Evolutionary conservation across 2,797 vertebrate species (phyloP).

Genomic region (Trematomus bernacchii): DNA sequence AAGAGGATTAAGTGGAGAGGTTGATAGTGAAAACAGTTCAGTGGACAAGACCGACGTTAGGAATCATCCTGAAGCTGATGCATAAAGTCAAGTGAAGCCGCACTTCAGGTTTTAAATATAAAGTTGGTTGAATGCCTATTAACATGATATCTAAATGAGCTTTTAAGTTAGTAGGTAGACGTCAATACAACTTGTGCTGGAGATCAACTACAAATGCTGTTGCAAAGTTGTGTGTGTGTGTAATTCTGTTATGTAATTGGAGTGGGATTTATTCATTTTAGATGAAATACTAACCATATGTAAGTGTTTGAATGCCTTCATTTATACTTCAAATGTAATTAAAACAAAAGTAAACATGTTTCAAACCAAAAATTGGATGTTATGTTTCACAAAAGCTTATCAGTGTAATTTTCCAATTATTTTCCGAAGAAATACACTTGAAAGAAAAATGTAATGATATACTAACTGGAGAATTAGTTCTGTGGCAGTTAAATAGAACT

Average conservation of each 20-base stretch:
- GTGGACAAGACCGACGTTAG: conserved; percentile 6
- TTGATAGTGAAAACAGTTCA: conserved; percentile 49
- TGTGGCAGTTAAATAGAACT: not conserved
- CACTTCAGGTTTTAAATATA: conserved; percentile 7
- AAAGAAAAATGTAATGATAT: not conserved
- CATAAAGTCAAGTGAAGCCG: conserved; percentile 20
- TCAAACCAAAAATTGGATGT: not conserved
- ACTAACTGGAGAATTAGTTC: not conserved
- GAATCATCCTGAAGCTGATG: conserved; percentile 31
- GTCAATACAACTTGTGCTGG: not conserved
- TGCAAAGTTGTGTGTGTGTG: not conserved
- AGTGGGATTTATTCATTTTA: conserved; percentile 20
- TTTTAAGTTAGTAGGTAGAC: not conserved
- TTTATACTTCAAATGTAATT: conserved; percentile 1
- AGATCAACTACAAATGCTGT: conserved; percentile 9
- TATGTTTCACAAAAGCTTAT: not conserved
- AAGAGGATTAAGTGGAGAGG: conserved; percentile 63
- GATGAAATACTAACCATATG: conserved; percentile 22
- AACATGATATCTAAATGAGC: not conserved
- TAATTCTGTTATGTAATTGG: conserved; percentile 11
- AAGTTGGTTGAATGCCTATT: not conserved
- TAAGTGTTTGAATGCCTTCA: not conserved
- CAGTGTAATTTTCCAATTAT: not conserved
- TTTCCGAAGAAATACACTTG: not conserved
- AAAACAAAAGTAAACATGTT: not conserved